Percentiles rank a stretch among this genome's conserved stretches.
Conservation (phyloP, 2,113 vertebrate species). For the Psophia crepitans region DNA sequence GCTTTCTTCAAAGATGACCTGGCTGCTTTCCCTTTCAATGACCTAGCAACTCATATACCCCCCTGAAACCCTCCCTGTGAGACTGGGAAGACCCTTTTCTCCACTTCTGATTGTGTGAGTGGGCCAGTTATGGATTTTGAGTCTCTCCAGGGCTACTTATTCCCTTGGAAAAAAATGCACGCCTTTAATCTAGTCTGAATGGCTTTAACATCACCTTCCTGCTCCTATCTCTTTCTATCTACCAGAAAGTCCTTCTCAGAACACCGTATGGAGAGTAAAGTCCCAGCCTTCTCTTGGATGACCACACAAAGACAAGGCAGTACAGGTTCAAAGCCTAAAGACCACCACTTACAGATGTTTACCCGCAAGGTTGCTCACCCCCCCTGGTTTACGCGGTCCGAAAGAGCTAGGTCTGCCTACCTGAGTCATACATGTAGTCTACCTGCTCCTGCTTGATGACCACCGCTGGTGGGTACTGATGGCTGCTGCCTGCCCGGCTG, state of each 20-base stretch:
- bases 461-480: constrained; percentile 82
- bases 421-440: constrained; percentile 88
- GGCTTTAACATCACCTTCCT: neutral
- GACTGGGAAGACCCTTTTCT: neutral
- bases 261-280: rapidly evolving
- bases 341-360: neutral
- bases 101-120: neutral
- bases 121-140: neutral
- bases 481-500: constrained; percentile 61
- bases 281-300: neutral
- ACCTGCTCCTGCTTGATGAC: constrained; percentile 92
- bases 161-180: neutral
- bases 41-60: neutral
- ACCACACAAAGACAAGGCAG: no score
- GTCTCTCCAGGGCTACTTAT: neutral
- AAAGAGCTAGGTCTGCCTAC: constrained; percentile 55
- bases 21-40: neutral
- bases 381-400: rapidly evolving
- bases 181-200: neutral
- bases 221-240: neutral
- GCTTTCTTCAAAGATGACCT: neutral
- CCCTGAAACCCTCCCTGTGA: neutral
- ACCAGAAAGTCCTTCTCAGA: neutral
- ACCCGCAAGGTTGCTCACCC: neutral
- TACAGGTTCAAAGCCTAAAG: neutral